Evolutionary conservation across 1,140 invertebrate genomes (phyloP), one percentile per base, ranked within the genome.

Genomic region (Chlorops oryzae): DNA sequence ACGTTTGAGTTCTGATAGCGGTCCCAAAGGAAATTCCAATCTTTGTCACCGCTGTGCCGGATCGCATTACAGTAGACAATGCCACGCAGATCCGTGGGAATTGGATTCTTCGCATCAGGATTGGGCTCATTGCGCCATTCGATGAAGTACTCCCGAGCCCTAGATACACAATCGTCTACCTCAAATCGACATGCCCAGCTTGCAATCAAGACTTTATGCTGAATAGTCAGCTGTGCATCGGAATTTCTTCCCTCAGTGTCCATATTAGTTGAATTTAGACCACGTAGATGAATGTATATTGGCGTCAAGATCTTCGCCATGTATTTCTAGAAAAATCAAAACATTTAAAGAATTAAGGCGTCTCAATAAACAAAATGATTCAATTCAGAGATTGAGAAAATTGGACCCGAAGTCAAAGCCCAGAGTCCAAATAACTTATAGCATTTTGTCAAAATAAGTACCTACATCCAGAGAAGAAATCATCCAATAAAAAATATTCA

Each of bases 1-100:
- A 86, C 81, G 65, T 87, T 84, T 0, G 86, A 78, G 18, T 77
- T 75, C 38, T 78, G 69, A 60, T 90, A 92, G 27, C 84, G 73
- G 15, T 83, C 63, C 77, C 88, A 88, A 5, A 89, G 75, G 74
- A 87, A 91, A 38, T 89, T 75, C 90, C 90, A 96, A 52, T 91
- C 86, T 1, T 77, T 72, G 49, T 81, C 77, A 10, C 75, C 76
- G 18, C 92, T 91, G 54, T 85, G 67, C 49, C 76, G 77, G 0
- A 95, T 74, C 0, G 82, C 87, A 24, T 80, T 83, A 73, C 91
- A 95, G 65, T 90, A 93, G 13, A 90, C 82, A 0, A 80, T 73
- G 1, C 74, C 62, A 17, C 85, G 78, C 23, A 92, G 74, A 67
- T 93, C 87, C 42, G 81, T 80, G 1, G 88, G 83, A 51, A 93